These are phyloP conservation scores for Spisula solida DNA, from an alignment of 2,888 invertebrate species.

Conservation along the genomic window DNA sequence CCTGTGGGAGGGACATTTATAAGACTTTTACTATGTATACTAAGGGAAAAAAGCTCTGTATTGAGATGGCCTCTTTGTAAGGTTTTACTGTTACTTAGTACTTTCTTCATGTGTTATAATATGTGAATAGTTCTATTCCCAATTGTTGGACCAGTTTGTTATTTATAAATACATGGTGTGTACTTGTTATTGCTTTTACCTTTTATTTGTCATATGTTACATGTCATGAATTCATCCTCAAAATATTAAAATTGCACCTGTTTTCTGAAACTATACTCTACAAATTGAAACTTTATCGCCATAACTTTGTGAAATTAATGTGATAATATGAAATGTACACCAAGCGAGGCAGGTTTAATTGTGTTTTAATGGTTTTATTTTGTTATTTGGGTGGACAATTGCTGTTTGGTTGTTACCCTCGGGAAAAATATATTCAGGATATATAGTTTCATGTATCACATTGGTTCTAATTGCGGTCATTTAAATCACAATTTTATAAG, in stretches of 20 bases:
- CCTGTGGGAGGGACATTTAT: too few relatives aligned
- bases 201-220: neutral
- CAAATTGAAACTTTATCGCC: neutral
- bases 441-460: neutral
- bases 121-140: too few relatives aligned
- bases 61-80: too few relatives aligned
- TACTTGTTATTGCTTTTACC: neutral
- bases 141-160: too few relatives aligned
- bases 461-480: neutral
- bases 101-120: too few relatives aligned
- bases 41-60: too few relatives aligned
- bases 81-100: too few relatives aligned
- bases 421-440: neutral
- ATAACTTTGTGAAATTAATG: neutral
- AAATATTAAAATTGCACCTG: slow-evolving; percentile 20
- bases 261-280: neutral
- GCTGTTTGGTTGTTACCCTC: neutral
- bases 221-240: neutral
- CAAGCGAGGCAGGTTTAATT: slow-evolving; percentile 6
- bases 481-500: neutral
- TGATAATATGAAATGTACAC: neutral
- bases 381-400: neutral
- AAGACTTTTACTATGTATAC: too few relatives aligned
- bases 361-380: neutral
- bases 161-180: too few relatives aligned